These are phyloP conservation scores for Antennarius maculatus DNA, from an alignment of 2,797 vertebrate species.

Conservation along the genomic window DNA sequence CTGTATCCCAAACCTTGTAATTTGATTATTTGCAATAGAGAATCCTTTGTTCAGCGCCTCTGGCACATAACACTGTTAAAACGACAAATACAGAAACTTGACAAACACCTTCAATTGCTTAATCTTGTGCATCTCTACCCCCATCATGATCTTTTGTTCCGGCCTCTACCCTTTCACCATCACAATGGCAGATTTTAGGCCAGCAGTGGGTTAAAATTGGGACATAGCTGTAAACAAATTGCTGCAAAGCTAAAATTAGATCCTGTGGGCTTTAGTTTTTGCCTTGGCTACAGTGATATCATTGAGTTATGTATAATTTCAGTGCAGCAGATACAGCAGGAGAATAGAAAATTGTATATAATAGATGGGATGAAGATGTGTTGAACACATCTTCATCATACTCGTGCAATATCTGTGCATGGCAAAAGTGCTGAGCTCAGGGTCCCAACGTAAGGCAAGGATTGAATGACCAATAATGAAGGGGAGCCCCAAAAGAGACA, in stretches of 20 bases:
- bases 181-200: conserved; percentile 29
- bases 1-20: background rate
- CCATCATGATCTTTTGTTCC: conserved; percentile 3
- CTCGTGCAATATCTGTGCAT: background rate
- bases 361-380: background rate
- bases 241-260: conserved; percentile 41
- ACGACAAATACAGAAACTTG: conserved; percentile 21
- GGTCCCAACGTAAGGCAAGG: conserved; percentile 9
- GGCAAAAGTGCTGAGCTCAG: conserved; percentile 15
- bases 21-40: conserved; percentile 24
- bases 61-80: conserved; percentile 7
- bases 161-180: conserved; percentile 11
- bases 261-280: conserved; percentile 15
- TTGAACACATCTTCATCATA: background rate
- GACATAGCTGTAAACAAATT: conserved; percentile 28
- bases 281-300: background rate
- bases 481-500: conserved; percentile 3
- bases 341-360: background rate
- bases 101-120: conserved; percentile 9
- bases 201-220: conserved; percentile 42
- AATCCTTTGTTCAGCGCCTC: conserved; percentile 25
- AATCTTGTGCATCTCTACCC: background rate
- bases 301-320: background rate
- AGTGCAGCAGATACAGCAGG: background rate
- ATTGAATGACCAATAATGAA: conserved; percentile 39